Percentiles rank a stretch among this genome's conserved stretches.
These are phyloP conservation scores for Notarius lentiginosus DNA, from an alignment of 2,113 vertebrate species.

Conservation along the genomic window DNA sequence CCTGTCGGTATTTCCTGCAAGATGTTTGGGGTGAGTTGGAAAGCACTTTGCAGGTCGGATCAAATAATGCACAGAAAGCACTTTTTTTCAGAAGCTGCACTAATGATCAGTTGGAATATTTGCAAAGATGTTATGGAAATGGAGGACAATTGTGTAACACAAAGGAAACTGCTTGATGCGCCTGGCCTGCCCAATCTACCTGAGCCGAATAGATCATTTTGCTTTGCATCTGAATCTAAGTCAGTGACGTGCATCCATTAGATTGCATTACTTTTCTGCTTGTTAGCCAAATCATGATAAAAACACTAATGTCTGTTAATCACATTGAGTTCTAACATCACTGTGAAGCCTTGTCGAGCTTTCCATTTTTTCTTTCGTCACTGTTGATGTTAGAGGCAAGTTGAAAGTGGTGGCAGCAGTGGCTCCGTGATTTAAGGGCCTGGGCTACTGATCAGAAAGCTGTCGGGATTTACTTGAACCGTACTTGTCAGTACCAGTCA, in stretches of 20 bases:
- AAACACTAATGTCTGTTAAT: neutral
- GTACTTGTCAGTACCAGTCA: neutral
- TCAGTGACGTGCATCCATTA: neutral
- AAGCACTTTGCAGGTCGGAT: slow-evolving; percentile 89
- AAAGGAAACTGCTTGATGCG: slow-evolving; percentile 5
- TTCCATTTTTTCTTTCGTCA: neutral
- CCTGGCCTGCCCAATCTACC: neutral
- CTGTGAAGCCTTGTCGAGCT: neutral
- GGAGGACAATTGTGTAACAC: slow-evolving; percentile 44
- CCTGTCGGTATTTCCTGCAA: slow-evolving; percentile 96
- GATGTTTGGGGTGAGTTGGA: slow-evolving; percentile 82
- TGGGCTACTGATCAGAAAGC: neutral
- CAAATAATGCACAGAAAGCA: slow-evolving; percentile 82
- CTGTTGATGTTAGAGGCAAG: neutral
- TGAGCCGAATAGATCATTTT: neutral
- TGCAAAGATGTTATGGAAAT: slow-evolving; percentile 55
- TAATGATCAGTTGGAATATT: slow-evolving; percentile 76
- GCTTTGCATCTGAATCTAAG: neutral
- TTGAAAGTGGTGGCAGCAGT: neutral
- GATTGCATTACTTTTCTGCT: neutral
- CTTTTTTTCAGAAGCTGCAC: slow-evolving; percentile 73
- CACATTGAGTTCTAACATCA: neutral
- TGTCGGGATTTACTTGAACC: neutral
- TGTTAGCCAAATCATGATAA: neutral
- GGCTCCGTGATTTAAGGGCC: neutral